phyloP scores from a whole-genome alignment of 2,888 invertebrate species.

The Helleia helle region DNA sequence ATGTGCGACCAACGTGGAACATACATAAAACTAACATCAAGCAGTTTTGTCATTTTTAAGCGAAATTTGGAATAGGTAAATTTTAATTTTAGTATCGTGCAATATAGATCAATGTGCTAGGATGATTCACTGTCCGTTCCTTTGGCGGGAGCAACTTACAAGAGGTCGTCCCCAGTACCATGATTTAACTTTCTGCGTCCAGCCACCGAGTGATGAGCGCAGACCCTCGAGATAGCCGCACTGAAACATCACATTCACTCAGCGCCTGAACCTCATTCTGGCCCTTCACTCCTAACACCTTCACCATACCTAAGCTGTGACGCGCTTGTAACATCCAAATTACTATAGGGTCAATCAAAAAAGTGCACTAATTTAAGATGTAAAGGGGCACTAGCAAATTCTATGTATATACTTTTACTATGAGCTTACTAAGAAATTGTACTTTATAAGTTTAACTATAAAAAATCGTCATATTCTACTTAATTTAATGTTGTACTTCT shows the following conservation, averaged over 20 bases:
- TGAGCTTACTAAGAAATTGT: constrained; percentile 9
- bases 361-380: constrained; percentile 15
- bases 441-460: constrained; percentile 4
- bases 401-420: constrained; percentile 13
- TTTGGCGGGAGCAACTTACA: constrained; percentile 82
- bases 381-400: constrained; percentile 18
- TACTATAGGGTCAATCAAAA: constrained; percentile 7
- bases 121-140: constrained; percentile 58
- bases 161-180: constrained; percentile 98
- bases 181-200: constrained; percentile 97
- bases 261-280: constrained; percentile 35
- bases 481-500: constrained; percentile 3
- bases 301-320: neutral
- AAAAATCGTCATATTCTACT: constrained; percentile 1
- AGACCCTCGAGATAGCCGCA: constrained; percentile 94
- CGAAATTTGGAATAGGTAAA: constrained; percentile 54
- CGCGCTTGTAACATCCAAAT: neutral
- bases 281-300: constrained; percentile 5
- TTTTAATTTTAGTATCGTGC: constrained; percentile 31
- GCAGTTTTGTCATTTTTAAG: constrained; percentile 59
- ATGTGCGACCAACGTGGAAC: constrained; percentile 64
- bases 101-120: constrained; percentile 56
- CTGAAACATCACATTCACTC: constrained; percentile 80
- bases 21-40: constrained; percentile 55
- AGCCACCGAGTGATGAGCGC: constrained; percentile 95